A percentile compares a stretch with the other conserved stretches of the same genome.
phyloP scores from a whole-genome alignment of 2,113 vertebrate species.

The Plotosus lineatus region DNA sequence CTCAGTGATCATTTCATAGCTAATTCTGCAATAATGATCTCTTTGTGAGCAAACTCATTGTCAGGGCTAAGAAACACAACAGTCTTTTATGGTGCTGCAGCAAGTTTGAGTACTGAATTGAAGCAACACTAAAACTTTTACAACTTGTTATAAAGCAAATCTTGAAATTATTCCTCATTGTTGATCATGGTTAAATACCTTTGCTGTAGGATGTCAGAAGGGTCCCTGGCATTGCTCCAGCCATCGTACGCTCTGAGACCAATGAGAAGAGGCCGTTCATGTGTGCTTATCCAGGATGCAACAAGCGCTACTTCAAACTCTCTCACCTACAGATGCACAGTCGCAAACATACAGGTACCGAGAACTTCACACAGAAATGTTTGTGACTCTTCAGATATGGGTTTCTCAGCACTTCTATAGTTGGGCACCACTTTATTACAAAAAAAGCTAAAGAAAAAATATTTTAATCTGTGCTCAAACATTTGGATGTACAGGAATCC shows the following conservation, averaged over 20 bases:
- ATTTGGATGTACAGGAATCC: neutral
- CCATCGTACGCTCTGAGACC: slow-evolving; percentile 89
- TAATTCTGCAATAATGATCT: slow-evolving; percentile 64
- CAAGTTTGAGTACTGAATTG: neutral
- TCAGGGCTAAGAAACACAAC: neutral
- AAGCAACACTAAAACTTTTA: neutral
- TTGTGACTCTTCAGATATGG: neutral
- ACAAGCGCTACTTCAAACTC: slow-evolving; percentile 98
- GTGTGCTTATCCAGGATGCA: slow-evolving; percentile 96
- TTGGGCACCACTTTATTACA: neutral
- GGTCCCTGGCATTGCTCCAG: slow-evolving; percentile 87
- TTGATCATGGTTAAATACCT: slow-evolving; percentile 10
- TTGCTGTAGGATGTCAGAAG: slow-evolving; percentile 84
- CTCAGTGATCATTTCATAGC: slow-evolving; percentile 66
- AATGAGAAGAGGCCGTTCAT: slow-evolving; percentile 97
- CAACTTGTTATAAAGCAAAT: neutral
- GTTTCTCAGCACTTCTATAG: neutral
- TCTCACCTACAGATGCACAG: slow-evolving; percentile 98
- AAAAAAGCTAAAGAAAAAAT: neutral
- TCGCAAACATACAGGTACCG: slow-evolving; percentile 95
- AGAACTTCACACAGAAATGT: neutral
- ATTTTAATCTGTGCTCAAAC: no score
- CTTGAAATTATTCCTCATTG: neutral
- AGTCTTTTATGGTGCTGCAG: neutral
- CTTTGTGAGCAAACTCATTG: slow-evolving; percentile 32